Percentiles rank a stretch among this genome's conserved stretches.
Conservation (phyloP, 2,888 invertebrate genomes). For the Ornithoptera alexandrae region DNA sequence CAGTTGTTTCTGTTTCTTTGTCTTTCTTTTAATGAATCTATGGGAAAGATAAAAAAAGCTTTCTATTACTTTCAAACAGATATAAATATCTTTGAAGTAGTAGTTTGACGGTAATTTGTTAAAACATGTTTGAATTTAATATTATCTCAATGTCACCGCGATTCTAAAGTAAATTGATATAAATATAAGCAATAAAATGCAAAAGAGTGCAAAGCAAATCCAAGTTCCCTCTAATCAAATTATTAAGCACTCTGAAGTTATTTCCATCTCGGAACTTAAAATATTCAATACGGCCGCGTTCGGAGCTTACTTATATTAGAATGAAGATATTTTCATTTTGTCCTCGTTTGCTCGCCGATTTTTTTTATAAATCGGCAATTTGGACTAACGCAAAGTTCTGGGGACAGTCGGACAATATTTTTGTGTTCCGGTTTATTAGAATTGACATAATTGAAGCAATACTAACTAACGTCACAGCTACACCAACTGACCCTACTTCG, state of each 20-base stretch:
- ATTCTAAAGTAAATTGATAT: too few relatives aligned
- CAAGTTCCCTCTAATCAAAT: conserved; percentile 22
- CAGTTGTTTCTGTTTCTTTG: too few relatives aligned
- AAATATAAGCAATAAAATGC: too few relatives aligned
- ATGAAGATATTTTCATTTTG: background rate
- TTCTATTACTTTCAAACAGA: too few relatives aligned
- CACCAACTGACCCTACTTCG: too few relatives aligned
- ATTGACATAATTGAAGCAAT: background rate
- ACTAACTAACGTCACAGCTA: too few relatives aligned
- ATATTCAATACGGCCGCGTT: conserved; percentile 15
- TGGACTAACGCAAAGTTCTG: background rate
- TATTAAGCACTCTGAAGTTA: conserved; percentile 23
- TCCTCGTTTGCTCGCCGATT: background rate
- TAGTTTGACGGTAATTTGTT: too few relatives aligned
- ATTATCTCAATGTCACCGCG: too few relatives aligned
- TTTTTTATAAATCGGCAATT: background rate
- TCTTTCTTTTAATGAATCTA: too few relatives aligned
- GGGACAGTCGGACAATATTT: background rate
- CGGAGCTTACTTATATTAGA: background rate
- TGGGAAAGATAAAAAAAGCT: too few relatives aligned
- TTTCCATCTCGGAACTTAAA: conserved; percentile 19
- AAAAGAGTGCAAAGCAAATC: conserved; percentile 5
- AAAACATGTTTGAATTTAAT: too few relatives aligned
- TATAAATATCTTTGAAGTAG: too few relatives aligned
- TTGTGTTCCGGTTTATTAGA: background rate